Base-by-base conservation (phyloP, 2,888 invertebrate genomes). In the Melipona bicolor region DNA sequence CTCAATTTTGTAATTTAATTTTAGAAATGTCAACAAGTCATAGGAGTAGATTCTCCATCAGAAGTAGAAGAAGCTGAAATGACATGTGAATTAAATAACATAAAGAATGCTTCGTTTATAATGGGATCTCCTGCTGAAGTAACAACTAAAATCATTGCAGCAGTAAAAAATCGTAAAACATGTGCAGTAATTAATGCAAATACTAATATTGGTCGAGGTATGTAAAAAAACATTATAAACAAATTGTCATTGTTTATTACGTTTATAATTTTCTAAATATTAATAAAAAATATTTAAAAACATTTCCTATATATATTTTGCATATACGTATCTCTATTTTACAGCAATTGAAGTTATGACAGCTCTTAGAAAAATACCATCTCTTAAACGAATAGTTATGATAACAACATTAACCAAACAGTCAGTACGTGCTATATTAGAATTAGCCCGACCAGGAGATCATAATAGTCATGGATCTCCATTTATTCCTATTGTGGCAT, bases 31-130 rank as follows among this genome's bases (percentile, higher is more conserved):
- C 90, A 92, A 73, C 90, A 92, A 90, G 91, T 94, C 1, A 93
- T 94, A 72, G 94, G 94, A n/a, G 80, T 94, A 17, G 94, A 94
- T 87, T 87, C 92, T 9, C 91, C 92, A 24, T 93, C 93, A 36
- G 94, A 94, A 88, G 90, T 94, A 19, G 93, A 93, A 82, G 94
- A 94, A 89, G 94, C 94, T n/a, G 93, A 94, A 89, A 91, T 93
- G 89, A 93, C 93, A 2, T 92, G 92, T 64, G 93, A 94, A 81
- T 87, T 94, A 50, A 94, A 94, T 86, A 92, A 90, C 62, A 92
- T 94, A 61, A 92, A 92, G 84, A 94, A 94, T 85, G 93, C 93
- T 5, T 91, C 94, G 0, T 94, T 94, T 77, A 90, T 94, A 4
- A 93, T 91, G 83, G 94, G 94, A 32, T 89, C 93, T 56, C 89